Evolutionary conservation across 2,888 invertebrate genomes (phyloP).

Genomic region (Nemurella pictetii): DNA sequence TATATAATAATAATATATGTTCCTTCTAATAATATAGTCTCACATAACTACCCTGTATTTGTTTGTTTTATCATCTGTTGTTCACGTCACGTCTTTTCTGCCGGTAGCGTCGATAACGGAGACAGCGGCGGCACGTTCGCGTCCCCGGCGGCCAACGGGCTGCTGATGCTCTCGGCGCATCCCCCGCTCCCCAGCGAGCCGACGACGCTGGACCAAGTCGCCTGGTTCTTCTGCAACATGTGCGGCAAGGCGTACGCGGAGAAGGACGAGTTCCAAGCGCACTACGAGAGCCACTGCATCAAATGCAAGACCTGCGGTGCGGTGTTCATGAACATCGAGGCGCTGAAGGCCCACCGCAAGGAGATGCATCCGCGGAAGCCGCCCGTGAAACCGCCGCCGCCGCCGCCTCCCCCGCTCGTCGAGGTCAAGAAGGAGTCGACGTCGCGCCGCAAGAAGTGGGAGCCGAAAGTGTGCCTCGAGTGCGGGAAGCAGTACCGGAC

Average conservation of each 20-base stretch:
- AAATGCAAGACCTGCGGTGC: conserved; percentile 53
- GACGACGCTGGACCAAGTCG: conserved; percentile 36
- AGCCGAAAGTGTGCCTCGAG: conserved; percentile 58
- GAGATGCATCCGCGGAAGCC: conserved; percentile 46
- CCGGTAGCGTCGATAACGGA: neutral
- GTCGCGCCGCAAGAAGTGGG: conserved; percentile 48
- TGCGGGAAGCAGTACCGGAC: conserved; percentile 63
- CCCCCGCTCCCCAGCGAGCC: conserved; percentile 31
- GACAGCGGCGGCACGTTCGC: conserved; percentile 15
- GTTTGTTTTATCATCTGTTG: too few relatives aligned
- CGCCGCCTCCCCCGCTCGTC: neutral
- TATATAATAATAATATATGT: too few relatives aligned
- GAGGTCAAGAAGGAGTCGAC: conserved; percentile 44
- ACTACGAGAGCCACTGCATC: conserved; percentile 52
- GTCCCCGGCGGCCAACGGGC: conserved; percentile 40
- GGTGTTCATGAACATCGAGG: conserved; percentile 55
- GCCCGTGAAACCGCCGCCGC: neutral
- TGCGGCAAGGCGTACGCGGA: conserved; percentile 52
- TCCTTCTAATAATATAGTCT: too few relatives aligned
- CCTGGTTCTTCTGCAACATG: conserved; percentile 50
- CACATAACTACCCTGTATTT: too few relatives aligned
- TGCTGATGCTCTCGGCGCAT: conserved; percentile 39
- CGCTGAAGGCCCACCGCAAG: conserved; percentile 51
- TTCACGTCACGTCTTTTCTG: neutral
- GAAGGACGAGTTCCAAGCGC: conserved; percentile 50